Conservation (phyloP, 2,888 invertebrate genomes). For the Nemurella pictetii region DNA sequence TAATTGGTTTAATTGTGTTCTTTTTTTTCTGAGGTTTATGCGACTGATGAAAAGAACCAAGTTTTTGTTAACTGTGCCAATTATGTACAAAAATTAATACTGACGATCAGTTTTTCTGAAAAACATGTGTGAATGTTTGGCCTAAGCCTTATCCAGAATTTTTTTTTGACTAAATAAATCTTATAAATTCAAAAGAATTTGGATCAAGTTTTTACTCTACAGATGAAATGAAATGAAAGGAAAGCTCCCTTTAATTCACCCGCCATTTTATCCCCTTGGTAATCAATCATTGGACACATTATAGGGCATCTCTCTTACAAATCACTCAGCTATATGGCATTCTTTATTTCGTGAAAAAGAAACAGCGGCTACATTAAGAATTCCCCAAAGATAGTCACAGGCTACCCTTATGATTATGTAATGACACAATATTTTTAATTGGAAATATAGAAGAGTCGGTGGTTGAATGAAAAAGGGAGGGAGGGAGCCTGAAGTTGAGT, state of each 20-base stretch:
- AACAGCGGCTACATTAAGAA: slow-evolving; percentile 14
- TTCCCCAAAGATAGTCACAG: not conserved
- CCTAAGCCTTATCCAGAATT: too few relatives aligned
- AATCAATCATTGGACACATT: slow-evolving; percentile 17
- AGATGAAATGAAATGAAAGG: not conserved
- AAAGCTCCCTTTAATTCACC: not conserved
- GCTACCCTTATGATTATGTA: slow-evolving; percentile 35
- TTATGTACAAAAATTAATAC: too few relatives aligned
- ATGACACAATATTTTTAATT: slow-evolving; percentile 37
- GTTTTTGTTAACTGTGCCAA: not conserved
- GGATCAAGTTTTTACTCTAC: not conserved
- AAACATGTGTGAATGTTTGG: too few relatives aligned
- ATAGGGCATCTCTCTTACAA: slow-evolving; percentile 7
- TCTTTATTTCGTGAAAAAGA: slow-evolving; percentile 3
- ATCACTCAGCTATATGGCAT: slow-evolving; percentile 20
- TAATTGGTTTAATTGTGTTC: not conserved
- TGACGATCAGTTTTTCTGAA: too few relatives aligned
- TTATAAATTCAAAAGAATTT: not conserved
- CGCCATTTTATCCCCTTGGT: not conserved
- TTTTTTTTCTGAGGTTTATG: too few relatives aligned
- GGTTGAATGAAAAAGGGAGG: not conserved
- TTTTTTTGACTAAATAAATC: not conserved
- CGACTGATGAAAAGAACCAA: not conserved
- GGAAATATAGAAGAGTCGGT: slow-evolving; percentile 34
- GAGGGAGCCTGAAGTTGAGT: not conserved